These are phyloP conservation scores for Hemicentrotus pulcherrimus DNA, from an alignment of 35 echinoderm and acorn worm genomes.

Conservation along the genomic window DNA sequence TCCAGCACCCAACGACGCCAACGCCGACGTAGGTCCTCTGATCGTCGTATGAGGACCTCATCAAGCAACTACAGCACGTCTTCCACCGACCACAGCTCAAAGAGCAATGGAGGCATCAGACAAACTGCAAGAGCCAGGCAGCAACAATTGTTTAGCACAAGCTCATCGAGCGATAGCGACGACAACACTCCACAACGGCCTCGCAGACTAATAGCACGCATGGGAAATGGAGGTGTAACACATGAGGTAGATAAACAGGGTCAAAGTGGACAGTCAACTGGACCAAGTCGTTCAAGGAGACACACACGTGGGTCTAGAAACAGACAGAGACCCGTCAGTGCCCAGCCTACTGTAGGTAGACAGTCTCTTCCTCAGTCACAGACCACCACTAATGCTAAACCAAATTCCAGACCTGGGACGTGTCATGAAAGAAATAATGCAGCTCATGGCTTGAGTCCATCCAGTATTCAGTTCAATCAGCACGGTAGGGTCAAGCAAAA, in stretches of 20 bases:
- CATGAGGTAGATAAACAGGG: constrained; percentile 31
- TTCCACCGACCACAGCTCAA: constrained; percentile 47
- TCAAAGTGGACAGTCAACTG: constrained; percentile 31
- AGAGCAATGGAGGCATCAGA: constrained; percentile 41
- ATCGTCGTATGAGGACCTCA: constrained; percentile 43
- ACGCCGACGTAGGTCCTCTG: constrained; percentile 34
- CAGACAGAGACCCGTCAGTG: constrained; percentile 38
- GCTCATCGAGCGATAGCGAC: constrained; percentile 42
- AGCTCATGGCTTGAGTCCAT: constrained; percentile 16
- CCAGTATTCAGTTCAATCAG: constrained; percentile 36
- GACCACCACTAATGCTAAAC: background rate
- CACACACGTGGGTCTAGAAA: background rate
- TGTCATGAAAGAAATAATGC: background rate
- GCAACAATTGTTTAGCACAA: constrained; percentile 45
- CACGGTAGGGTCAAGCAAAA: constrained; percentile 47
- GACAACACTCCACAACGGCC: constrained; percentile 33
- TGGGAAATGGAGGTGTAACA: constrained; percentile 20
- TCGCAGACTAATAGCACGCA: constrained; percentile 25
- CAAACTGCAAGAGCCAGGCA: constrained; percentile 25
- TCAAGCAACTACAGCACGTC: constrained; percentile 48
- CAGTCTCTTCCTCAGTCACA: background rate
- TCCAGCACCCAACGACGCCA: constrained; percentile 23
- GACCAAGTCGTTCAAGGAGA: constrained; percentile 28
- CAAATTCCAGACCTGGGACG: background rate
- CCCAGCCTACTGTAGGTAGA: constrained; percentile 36